Base-by-base conservation (phyloP, 2,113 vertebrate species). In the Smithornis capensis region DNA sequence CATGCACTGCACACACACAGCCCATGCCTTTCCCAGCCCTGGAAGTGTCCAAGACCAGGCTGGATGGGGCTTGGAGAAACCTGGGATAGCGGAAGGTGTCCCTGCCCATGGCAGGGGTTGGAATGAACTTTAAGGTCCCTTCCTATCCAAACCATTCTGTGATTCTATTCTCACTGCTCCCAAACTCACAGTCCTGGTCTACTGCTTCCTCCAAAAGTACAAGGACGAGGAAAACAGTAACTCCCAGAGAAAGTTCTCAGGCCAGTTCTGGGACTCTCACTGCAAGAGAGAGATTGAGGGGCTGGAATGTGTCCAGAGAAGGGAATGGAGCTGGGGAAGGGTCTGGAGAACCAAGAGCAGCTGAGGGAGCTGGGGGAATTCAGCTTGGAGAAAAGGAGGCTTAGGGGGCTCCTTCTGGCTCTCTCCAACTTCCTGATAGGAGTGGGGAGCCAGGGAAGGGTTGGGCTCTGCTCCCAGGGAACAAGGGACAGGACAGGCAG, bases 31-130 rank as follows among this genome's bases (percentile, higher is more conserved):
- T 31, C 35, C 49, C 31, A 62, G 6, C 35, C 35, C 22, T 50
- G 35, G 21, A 0, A 69, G 35, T 49, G 71, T 2, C 49, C 71
- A 37, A 28, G 55, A 29, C 29, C 47, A 33, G 42, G 27, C 0
- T 49, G 56, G 56, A 77, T 0, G 0, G 40, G 25, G 8, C 49
- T 63, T 37, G 35, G 56, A 70, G 25, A 42, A 42, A 0, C 31
- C 56, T 37, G 31, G 8, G 40, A 6, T 3, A 27, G 25, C 1
- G 4, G 40, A 16, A 49, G 14, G 31, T 76, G n/a, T 25, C 69
- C 16, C 45, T 60, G 55, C 14, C 29, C 29, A 4, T 10, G 24
- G 47, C 21, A 76, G 14, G 9, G 38, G 11, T 2, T 24, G 14
- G 25, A 35, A 63, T 7, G 55, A 23, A 35, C 40, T 89, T 68